Evolutionary conservation across 2,888 invertebrate species (phyloP).

Genomic region (Coelinius sp.): DNA sequence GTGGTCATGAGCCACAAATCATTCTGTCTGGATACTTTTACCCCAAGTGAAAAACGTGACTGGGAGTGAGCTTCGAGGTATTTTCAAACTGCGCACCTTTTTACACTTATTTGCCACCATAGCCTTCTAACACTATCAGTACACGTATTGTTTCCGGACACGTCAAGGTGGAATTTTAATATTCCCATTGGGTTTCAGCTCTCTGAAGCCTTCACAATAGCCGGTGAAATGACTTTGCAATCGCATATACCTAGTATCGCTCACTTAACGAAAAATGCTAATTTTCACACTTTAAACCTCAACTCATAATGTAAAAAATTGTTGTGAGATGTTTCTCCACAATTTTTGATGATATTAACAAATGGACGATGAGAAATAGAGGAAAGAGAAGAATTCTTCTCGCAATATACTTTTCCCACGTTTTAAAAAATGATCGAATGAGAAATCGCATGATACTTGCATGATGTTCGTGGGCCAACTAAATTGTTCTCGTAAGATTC

Average conservation of each 20-base stretch:
- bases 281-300: too few relatives aligned
- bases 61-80: not conserved
- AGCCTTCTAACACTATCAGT: not conserved
- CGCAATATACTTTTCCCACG: conserved; percentile 35
- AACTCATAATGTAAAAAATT: too few relatives aligned
- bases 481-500: conserved; percentile 25
- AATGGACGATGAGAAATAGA: not conserved
- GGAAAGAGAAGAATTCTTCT: conserved; percentile 40
- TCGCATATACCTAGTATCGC: not conserved
- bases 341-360: not conserved
- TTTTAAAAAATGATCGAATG: conserved; percentile 34
- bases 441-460: conserved; percentile 28
- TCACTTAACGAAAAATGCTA: too few relatives aligned
- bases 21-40: not conserved
- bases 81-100: not conserved
- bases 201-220: not conserved
- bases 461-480: conserved; percentile 16
- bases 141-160: conserved; percentile 36
- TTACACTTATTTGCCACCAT: not conserved
- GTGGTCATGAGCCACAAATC: not conserved
- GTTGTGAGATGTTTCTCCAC: not conserved
- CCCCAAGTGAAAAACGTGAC: not conserved
- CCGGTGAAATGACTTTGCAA: conserved; percentile 9
- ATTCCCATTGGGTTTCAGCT: conserved; percentile 34
- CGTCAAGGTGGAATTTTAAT: conserved; percentile 50